Conservation (phyloP, 2,888 invertebrate genomes). For the Cephus pulcher region DNA sequence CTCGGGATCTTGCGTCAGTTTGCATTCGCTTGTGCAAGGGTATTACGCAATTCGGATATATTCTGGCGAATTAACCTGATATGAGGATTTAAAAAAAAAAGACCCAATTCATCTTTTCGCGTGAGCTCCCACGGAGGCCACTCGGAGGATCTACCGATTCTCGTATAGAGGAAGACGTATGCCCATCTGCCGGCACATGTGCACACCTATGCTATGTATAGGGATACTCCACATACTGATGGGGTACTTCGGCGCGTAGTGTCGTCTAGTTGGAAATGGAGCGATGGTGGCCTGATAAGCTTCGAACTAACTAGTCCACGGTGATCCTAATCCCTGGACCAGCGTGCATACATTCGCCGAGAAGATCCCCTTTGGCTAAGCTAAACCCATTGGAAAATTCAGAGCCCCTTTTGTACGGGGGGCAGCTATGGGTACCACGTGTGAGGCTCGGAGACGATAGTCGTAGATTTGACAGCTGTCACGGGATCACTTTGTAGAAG, state of each 20-base stretch:
- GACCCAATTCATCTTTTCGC: too few species aligned
- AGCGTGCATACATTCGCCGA: conserved; percentile 3
- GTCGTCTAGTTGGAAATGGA: conserved; percentile 34
- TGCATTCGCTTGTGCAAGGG: neutral
- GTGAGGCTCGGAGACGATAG: neutral
- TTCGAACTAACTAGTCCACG: conserved; percentile 30
- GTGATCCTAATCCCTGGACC: conserved; percentile 36
- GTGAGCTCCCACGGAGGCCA: too few species aligned
- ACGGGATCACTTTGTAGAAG: neutral
- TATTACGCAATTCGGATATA: neutral
- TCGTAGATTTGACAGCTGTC: neutral
- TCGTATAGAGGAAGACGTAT: neutral
- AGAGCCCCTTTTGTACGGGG: neutral
- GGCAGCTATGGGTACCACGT: neutral
- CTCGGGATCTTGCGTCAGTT: neutral
- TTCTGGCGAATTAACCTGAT: neutral
- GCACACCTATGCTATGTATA: neutral
- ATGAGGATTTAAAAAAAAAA: too few species aligned
- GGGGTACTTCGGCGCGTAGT: neutral
- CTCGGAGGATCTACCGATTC: neutral
- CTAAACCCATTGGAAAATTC: neutral
- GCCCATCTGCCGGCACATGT: neutral
- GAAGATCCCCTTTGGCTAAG: conserved; percentile 9
- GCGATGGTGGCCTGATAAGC: conserved; percentile 44
- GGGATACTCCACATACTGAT: neutral